Conservation (phyloP, 2,113 vertebrate species). For the zebrafish (Danio rerio) region DNA sequence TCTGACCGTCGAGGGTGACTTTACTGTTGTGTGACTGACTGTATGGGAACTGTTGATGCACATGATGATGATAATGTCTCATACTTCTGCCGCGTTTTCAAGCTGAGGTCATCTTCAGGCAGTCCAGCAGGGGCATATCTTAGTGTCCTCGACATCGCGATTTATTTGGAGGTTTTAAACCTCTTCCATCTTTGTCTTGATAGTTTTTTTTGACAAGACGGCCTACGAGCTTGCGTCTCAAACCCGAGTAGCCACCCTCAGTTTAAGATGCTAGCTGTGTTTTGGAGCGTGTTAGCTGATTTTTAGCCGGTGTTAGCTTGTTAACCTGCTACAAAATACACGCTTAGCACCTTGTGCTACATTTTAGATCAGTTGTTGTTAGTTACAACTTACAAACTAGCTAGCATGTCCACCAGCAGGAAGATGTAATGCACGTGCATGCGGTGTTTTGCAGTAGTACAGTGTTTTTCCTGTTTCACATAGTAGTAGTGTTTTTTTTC, state of each 20-base stretch:
- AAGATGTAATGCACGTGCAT: not conserved
- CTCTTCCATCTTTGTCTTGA: slow-evolving; percentile 15
- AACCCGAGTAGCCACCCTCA: slow-evolving; percentile 17
- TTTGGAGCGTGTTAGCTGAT: not conserved
- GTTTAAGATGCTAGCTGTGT: slow-evolving; percentile 18
- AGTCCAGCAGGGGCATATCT: not conserved
- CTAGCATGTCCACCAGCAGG: not conserved
- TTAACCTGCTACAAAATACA: not conserved
- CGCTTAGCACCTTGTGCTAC: not conserved
- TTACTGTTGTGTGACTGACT: slow-evolving; percentile 33
- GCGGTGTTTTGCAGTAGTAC: not conserved
- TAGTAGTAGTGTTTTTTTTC: too few species aligned
- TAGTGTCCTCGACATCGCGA: not conserved
- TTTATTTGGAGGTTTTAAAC: not conserved
- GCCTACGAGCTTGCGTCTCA: slow-evolving; percentile 21
- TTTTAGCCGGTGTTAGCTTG: not conserved
- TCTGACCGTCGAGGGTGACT: slow-evolving; percentile 50
- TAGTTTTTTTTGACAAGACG: slow-evolving; percentile 27
- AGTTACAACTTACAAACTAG: not conserved
- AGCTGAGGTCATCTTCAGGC: slow-evolving; percentile 4
- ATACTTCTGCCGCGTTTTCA: slow-evolving; percentile 12
- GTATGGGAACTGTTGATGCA: slow-evolving; percentile 40
- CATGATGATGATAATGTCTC: slow-evolving; percentile 20
- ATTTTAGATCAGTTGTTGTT: not conserved
- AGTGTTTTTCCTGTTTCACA: not conserved